phyloP scores from a whole-genome alignment of 1,140 invertebrate species.

The Lucilia cuprina region DNA sequence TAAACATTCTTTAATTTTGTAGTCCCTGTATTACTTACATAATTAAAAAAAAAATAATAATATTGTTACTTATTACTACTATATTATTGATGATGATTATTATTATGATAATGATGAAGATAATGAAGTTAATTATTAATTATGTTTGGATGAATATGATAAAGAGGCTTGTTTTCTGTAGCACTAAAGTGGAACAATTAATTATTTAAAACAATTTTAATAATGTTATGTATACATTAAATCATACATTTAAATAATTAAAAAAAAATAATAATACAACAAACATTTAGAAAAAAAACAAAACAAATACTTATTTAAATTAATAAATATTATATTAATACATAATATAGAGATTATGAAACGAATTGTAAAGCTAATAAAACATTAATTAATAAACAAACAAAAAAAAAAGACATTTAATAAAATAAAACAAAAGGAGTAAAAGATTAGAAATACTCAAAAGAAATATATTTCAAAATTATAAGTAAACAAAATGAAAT shows the following conservation, averaged over 20 bases:
- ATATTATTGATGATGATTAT: neutral
- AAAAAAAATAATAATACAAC: too few relatives aligned
- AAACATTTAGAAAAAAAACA: neutral
- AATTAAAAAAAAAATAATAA: neutral
- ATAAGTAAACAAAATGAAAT: neutral
- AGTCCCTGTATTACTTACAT: neutral
- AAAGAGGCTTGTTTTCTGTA: neutral
- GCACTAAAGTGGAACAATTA: conserved; percentile 13
- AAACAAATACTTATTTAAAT: neutral
- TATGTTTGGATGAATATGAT: neutral
- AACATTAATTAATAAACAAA: too few relatives aligned
- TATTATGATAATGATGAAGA: neutral
- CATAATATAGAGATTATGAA: conserved; percentile 1
- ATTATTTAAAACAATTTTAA: neutral
- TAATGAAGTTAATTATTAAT: neutral
- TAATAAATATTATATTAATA: neutral
- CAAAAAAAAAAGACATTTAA: neutral
- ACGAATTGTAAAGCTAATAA: conserved; percentile 7
- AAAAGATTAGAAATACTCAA: neutral
- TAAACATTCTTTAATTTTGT: neutral
- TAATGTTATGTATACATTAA: neutral
- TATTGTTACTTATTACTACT: neutral
- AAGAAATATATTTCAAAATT: neutral
- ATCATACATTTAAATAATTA: too few relatives aligned
- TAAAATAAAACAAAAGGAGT: neutral